Conservation (phyloP, 2,113 vertebrate species). For the Podiceps cristatus region DNA sequence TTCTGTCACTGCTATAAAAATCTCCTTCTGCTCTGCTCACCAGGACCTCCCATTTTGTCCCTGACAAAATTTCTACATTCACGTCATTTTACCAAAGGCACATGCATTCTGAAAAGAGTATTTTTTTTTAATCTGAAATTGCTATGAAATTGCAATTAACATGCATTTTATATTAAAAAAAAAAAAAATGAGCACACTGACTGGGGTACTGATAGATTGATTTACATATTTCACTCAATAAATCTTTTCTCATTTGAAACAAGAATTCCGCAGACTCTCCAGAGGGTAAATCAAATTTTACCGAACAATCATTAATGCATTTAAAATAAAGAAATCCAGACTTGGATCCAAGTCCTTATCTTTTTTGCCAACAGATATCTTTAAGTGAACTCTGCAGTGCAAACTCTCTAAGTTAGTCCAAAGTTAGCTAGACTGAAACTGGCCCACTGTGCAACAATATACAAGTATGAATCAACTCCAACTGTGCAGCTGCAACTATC, state of each 20-base stretch:
- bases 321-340: constrained; percentile 14
- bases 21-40: background rate
- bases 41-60: background rate
- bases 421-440: background rate
- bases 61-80: background rate
- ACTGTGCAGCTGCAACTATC: background rate
- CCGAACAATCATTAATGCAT: background rate
- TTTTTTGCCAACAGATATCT: background rate
- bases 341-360: background rate
- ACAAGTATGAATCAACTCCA: background rate
- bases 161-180: background rate
- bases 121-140: background rate
- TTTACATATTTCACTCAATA: background rate
- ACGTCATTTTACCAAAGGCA: background rate
- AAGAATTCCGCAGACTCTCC: background rate
- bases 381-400: background rate
- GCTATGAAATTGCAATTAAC: background rate
- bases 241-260: constrained; percentile 1
- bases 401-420: background rate
- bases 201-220: background rate
- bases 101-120: background rate
- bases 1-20: background rate
- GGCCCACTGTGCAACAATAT: background rate
- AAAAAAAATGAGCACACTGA: background rate
- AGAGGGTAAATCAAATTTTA: background rate